Evolutionary conservation across 2,113 vertebrate species (phyloP).

Genomic region (Phainopepla nitens): DNA sequence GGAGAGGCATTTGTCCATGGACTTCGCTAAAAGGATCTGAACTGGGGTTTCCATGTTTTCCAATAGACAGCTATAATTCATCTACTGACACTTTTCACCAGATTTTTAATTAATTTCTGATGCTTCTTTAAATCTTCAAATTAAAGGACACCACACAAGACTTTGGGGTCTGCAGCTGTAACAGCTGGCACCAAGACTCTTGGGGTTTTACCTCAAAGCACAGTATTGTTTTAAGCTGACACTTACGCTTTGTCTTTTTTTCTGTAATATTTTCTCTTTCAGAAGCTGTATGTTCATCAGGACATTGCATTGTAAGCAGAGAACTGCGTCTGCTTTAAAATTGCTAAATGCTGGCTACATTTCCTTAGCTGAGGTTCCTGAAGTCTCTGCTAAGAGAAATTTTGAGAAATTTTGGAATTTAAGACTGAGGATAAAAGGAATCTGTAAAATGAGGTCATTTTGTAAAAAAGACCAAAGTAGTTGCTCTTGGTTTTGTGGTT

Average conservation of each 20-base stretch:
- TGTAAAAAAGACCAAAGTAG: not conserved
- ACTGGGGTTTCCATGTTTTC: not conserved
- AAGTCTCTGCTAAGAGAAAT: conserved; percentile 4
- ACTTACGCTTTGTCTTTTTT: not conserved
- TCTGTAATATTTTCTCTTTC: not conserved
- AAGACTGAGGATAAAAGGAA: not conserved
- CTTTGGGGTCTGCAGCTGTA: not conserved
- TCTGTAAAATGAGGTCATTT: not conserved
- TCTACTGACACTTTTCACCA: not conserved
- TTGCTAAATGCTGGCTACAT: not conserved
- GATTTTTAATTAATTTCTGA: not conserved
- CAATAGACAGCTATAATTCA: not conserved
- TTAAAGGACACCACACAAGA: not conserved
- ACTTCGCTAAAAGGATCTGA: not conserved
- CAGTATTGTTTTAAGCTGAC: not conserved
- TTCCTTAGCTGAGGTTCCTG: not conserved
- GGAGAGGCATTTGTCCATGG: not conserved
- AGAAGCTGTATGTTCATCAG: not conserved
- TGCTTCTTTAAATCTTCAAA: not conserved
- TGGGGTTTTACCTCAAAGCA: not conserved
- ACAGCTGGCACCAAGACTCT: not conserved
- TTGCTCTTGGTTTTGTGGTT: not conserved
- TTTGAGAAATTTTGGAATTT: not conserved
- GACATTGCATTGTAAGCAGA: not conserved
- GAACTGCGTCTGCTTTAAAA: not conserved